These are phyloP conservation scores for Andricus curvator DNA, from an alignment of 2,888 invertebrate species.

Conservation along the genomic window DNA sequence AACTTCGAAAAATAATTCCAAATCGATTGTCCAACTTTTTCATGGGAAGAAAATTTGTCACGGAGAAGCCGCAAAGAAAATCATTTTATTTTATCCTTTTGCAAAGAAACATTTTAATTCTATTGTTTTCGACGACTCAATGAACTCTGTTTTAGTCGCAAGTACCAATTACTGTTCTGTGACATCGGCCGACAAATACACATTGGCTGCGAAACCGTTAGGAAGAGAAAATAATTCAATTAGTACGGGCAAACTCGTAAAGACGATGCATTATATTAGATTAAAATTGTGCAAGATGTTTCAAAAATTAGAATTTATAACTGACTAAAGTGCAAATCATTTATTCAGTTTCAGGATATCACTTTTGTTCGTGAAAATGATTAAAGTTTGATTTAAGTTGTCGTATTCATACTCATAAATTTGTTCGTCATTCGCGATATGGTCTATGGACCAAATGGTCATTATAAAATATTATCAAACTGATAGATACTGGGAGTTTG, in stretches of 20 bases:
- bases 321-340: neutral
- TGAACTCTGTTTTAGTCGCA: neutral
- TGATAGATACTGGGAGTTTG: neutral
- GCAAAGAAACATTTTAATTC: neutral
- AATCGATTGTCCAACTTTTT: neutral
- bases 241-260: neutral
- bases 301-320: neutral
- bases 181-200: slow-evolving; percentile 35
- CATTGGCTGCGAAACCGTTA: slow-evolving; percentile 10
- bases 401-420: neutral
- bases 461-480: neutral
- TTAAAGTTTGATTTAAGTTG: neutral
- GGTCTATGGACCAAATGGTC: neutral
- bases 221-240: slow-evolving; percentile 13
- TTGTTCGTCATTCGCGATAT: neutral
- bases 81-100: neutral
- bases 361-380: neutral
- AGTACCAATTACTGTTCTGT: neutral
- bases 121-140: neutral
- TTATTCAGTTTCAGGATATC: neutral
- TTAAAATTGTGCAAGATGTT: neutral
- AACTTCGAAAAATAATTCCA: neutral
- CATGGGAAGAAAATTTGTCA: neutral
- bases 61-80: neutral
- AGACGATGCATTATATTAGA: neutral